Evolutionary conservation across 2,113 vertebrate genomes (phyloP).

Genomic region (Carlito syrichta): DNA sequence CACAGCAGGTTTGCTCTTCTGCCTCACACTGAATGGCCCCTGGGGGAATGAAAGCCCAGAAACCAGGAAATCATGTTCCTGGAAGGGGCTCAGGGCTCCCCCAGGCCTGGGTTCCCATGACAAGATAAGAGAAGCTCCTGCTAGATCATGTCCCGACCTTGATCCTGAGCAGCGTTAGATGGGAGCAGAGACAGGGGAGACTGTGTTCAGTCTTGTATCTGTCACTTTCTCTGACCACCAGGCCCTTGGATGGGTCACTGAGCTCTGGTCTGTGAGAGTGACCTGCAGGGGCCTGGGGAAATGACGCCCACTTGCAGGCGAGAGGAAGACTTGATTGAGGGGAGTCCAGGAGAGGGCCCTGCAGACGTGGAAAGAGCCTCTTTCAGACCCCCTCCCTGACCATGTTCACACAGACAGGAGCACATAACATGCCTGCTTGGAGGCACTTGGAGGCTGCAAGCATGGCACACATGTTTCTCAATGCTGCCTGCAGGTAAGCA

Average conservation of each 20-base stretch:
- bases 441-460: not conserved
- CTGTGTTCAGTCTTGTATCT: not conserved
- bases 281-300: not conserved
- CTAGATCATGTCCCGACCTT: not conserved
- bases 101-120: not conserved
- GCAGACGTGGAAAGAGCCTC: accelerated
- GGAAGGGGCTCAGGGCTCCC: not conserved
- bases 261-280: not conserved
- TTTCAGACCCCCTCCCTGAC: not conserved
- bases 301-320: not conserved
- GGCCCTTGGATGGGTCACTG: not conserved
- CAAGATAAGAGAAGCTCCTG: not conserved
- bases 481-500: not conserved
- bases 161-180: not conserved
- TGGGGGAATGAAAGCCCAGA: not conserved
- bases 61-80: not conserved
- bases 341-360: not conserved
- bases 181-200: not conserved
- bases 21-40: not conserved
- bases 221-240: not conserved
- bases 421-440: not conserved
- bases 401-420: not conserved
- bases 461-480: accelerated
- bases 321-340: not conserved
- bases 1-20: not conserved